phyloP scores from a whole-genome alignment of 1,140 invertebrate species.

The Nylanderia fulva region DNA sequence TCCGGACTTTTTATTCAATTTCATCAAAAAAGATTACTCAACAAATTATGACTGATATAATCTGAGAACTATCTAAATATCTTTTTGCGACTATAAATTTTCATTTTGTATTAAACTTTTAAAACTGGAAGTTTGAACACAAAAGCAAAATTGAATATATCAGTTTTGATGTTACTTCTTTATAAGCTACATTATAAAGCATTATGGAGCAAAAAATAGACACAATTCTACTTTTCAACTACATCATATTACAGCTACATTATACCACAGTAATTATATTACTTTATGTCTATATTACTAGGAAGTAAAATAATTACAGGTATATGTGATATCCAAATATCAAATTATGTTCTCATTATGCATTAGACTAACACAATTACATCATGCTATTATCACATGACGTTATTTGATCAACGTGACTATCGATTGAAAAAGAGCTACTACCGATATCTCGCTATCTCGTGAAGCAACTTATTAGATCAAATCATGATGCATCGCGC shows the following conservation, averaged over 20 bases:
- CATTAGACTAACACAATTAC: background rate
- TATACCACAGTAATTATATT: constrained; percentile 11
- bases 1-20: no score
- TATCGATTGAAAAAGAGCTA: no score
- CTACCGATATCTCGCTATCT: background rate
- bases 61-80: no score
- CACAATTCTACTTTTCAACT: background rate
- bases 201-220: background rate
- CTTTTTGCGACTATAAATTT: no score
- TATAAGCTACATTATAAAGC: background rate
- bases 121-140: no score
- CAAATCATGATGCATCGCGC: background rate
- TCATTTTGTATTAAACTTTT: no score
- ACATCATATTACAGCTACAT: constrained; percentile 9
- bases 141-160: no score
- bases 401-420: background rate
- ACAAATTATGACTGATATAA: no score
- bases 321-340: constrained; percentile 10
- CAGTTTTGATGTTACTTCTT: background rate
- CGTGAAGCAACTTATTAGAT: background rate
- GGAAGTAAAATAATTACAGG: constrained; percentile 7
- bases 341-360: background rate
- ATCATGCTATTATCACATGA: background rate
- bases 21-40: no score
- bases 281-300: background rate